Percentiles rank a stretch among this genome's conserved stretches.
phyloP scores from a whole-genome alignment of 2,797 vertebrate species.

The Sebastes oblongus region DNA sequence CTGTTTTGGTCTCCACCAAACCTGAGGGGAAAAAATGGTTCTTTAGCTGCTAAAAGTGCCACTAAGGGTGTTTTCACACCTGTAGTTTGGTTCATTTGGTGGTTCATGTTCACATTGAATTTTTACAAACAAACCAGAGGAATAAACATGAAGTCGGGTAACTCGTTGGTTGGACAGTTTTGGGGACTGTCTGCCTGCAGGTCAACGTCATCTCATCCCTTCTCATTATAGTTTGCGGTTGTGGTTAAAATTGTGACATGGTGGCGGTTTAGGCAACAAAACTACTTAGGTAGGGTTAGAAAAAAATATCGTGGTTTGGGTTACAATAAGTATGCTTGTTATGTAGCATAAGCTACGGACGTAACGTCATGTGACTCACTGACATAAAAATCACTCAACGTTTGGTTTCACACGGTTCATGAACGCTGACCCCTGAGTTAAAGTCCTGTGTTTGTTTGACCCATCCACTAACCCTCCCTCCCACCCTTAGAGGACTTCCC shows the following conservation, averaged over 20 bases:
- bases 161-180: neutral
- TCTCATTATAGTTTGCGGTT: neutral
- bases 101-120: neutral
- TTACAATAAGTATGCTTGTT: neutral
- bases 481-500: too few species aligned
- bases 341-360: neutral
- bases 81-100: neutral
- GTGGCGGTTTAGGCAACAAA: too few species aligned
- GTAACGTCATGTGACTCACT: neutral
- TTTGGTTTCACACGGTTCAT: too few species aligned
- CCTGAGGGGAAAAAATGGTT: neutral
- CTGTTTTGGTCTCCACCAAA: neutral
- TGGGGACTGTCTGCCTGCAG: neutral
- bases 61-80: neutral
- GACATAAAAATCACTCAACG: neutral
- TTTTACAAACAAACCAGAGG: neutral
- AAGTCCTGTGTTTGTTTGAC: too few species aligned
- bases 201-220: neutral
- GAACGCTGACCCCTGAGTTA: too few species aligned
- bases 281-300: neutral
- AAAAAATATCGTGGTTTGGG: neutral
- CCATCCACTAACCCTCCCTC: too few species aligned
- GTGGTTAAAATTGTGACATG: too few species aligned
- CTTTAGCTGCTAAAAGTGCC: neutral
- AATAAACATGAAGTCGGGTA: neutral